Percentiles rank a stretch among this genome's conserved stretches.
Evolutionary conservation across 1,140 invertebrate species (phyloP).

Genomic region (Himalopsyche phryganea): DNA sequence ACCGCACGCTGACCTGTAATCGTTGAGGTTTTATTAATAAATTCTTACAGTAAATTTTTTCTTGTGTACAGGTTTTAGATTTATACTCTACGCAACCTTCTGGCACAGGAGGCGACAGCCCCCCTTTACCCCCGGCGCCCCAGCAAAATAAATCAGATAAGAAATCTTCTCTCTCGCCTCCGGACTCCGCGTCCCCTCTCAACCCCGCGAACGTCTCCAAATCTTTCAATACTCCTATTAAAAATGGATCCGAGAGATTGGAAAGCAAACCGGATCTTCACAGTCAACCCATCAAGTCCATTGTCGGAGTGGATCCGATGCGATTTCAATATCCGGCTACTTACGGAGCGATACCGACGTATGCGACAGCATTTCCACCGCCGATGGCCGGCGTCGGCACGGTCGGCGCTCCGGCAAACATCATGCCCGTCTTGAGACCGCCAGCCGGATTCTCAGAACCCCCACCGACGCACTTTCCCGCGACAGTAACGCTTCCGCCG

Average conservation of each 20-base stretch:
- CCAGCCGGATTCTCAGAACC: constrained; percentile 25
- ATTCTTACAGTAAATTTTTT: too few species aligned
- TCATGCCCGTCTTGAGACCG: constrained; percentile 17
- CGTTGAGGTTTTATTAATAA: too few species aligned
- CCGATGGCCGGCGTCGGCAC: constrained; percentile 41
- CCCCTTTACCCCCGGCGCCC: constrained; percentile 45
- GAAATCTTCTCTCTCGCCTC: constrained; percentile 50
- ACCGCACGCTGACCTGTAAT: too few species aligned
- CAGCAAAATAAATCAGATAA: constrained; percentile 47
- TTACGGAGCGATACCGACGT: constrained; percentile 38
- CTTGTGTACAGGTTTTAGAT: constrained; percentile 66
- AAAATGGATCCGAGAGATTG: constrained; percentile 43
- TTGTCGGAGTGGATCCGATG: constrained; percentile 31
- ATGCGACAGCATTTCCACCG: constrained; percentile 40
- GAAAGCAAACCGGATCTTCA: constrained; percentile 39
- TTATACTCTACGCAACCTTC: constrained; percentile 71
- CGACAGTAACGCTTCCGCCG: constrained; percentile 42
- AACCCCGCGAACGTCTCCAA: constrained; percentile 38
- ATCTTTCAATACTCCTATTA: constrained; percentile 39
- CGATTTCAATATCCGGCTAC: constrained; percentile 39
- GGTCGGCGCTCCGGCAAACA: constrained; percentile 31
- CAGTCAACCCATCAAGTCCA: constrained; percentile 38
- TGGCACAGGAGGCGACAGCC: constrained; percentile 58
- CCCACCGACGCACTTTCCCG: constrained; percentile 36
- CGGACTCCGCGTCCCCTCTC: constrained; percentile 50